Conservation (phyloP, 2,888 invertebrate genomes). For the Agrilus biguttatus region DNA sequence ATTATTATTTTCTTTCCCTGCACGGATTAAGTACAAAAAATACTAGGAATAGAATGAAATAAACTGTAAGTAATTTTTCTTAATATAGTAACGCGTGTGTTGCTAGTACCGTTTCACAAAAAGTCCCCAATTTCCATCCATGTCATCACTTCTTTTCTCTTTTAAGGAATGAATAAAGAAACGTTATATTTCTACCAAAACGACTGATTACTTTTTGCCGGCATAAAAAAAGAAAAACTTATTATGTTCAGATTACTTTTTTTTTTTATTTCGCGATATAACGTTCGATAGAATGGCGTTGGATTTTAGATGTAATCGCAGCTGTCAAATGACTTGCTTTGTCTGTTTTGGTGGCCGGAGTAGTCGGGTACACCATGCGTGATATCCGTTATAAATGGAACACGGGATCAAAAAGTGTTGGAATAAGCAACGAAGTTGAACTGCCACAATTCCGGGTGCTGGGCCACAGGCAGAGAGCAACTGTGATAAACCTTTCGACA, state of each 20-base stretch:
- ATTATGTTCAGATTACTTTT: not conserved
- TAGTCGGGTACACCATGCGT: conserved; percentile 95
- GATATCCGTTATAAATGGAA: conserved; percentile 96
- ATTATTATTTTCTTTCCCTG: too few species aligned
- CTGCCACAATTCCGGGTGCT: conserved; percentile 94
- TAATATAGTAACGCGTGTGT: too few species aligned
- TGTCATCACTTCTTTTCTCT: too few species aligned
- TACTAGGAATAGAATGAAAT: too few species aligned
- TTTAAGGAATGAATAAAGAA: too few species aligned
- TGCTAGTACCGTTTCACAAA: too few species aligned
- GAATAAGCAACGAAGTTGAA: conserved; percentile 90
- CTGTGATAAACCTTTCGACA: conserved; percentile 90
- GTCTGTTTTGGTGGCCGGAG: conserved; percentile 33
- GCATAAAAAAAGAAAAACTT: too few species aligned
- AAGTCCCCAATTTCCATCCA: too few species aligned
- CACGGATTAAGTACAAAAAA: too few species aligned
- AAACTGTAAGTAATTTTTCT: too few species aligned
- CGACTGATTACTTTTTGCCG: too few species aligned
- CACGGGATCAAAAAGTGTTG: conserved; percentile 83
- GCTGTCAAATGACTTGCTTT: conserved; percentile 32
- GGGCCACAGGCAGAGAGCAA: conserved; percentile 88
- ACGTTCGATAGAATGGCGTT: conserved; percentile 2
- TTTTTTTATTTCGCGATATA: conserved; percentile 1
- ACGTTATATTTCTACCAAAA: too few species aligned
- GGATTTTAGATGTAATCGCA: conserved; percentile 9